Base-by-base conservation (phyloP, 1,140 invertebrate species). In the Contarinia nasturtii region DNA sequence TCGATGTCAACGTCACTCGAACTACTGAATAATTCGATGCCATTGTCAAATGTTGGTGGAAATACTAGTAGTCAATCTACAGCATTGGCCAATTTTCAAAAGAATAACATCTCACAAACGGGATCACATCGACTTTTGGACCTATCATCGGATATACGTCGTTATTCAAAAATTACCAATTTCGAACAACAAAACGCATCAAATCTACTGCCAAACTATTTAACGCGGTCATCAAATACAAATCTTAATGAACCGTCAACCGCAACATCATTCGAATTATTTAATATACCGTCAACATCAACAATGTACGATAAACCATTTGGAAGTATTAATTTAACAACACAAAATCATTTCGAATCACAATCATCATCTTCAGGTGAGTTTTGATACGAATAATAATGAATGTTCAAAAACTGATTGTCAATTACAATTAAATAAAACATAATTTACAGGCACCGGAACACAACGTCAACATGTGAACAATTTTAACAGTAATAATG, bases 281-380 rank as follows among this genome's bases (percentile, higher is more conserved):
- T 44, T 17, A 43, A 43, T 14, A 43, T 43, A 27, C 14, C 43
- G 22, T 12, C 41, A 43, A 15, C 41, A 17, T n/a, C 43, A 44
- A 20, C 42, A 15, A 14, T 27, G 10, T 33, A 33, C 22, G 43
- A 33, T 14, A 44, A 44, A 33, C 43, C 43, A 44, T 27, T 33
- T 27, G 12, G 14, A 38, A 11, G 11, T 2, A 44, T 27, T 14
- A 44, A 44, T 33, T 44, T 44, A 33, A 44, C 43, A 11, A 44
- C 21, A 10, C 43, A 22, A 44, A 44, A 44, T 44, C 43, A 27
- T n/a, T 44, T 44, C 17, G 36, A 38, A n/a, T 14, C 36, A 38
- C 36, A 17, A n/a, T 38, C 17, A n/a, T 38, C 17, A 27, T 27
- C 27, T 27, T 27, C 27, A 27, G 10, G 27, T 27, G 27, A 27